Evolutionary conservation across 2,888 invertebrate genomes (phyloP).

Genomic region (Rosalia funebris): DNA sequence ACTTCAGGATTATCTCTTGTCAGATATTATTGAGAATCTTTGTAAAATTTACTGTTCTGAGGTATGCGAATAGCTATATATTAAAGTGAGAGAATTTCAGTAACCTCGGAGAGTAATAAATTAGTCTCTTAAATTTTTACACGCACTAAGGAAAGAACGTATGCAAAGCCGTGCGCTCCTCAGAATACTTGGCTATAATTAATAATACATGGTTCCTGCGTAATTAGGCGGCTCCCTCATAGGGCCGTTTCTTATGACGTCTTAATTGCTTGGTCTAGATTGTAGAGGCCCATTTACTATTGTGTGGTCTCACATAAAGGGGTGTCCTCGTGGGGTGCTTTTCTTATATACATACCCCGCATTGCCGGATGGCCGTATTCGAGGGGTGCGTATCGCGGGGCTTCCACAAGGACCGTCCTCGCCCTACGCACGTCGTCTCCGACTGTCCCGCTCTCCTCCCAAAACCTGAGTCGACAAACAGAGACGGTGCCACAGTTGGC

Average conservation of each 20-base stretch:
- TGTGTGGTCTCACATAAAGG: slow-evolving; percentile 27
- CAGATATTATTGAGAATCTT: too few relatives aligned
- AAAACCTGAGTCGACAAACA: not conserved
- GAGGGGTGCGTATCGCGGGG: slow-evolving; percentile 19
- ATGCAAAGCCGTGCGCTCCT: not conserved
- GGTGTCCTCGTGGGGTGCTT: slow-evolving; percentile 27
- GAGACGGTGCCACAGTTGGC: not conserved
- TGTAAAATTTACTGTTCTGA: too few relatives aligned
- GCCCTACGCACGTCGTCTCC: not conserved
- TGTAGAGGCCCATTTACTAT: slow-evolving; percentile 28
- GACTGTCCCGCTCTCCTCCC: not conserved
- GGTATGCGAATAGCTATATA: too few relatives aligned
- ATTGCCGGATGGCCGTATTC: slow-evolving; percentile 15
- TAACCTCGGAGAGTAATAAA: too few relatives aligned
- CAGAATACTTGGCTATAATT: slow-evolving; percentile 7
- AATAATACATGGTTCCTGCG: slow-evolving; percentile 20
- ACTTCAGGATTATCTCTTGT: too few relatives aligned
- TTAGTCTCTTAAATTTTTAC: too few relatives aligned
- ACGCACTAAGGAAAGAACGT: too few relatives aligned
- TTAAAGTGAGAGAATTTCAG: too few relatives aligned
- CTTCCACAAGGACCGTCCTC: not conserved
- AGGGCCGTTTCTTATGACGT: slow-evolving; percentile 25
- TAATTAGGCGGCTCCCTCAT: slow-evolving; percentile 22
- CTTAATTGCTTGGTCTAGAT: slow-evolving; percentile 29
- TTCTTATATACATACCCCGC: slow-evolving; percentile 24